Base-by-base conservation (phyloP, 2,797 vertebrate genomes). In the Adelosebastes latens region DNA sequence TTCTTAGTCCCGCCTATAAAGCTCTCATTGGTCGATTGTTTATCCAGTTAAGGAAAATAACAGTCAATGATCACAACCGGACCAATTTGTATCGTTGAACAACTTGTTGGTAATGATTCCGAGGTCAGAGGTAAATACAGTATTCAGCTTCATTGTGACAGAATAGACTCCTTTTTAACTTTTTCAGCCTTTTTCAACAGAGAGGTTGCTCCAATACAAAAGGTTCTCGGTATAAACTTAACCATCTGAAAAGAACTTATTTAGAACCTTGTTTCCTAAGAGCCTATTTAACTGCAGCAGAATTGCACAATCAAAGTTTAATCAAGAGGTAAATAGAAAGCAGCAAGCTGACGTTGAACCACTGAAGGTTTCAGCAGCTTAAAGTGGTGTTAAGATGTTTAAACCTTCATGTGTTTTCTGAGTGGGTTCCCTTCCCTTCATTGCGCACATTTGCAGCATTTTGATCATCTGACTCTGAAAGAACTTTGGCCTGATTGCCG, bases 251-350 rank as follows among this genome's bases (percentile, higher is more conserved):
- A 76, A 73, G 0, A 39, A 24, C 27, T 22, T 0, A 62, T 70
- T 78, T 16, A 49, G 25, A 65, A 69, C 8, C 22, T 1, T 66
- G 64, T 78, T 76, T 79, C 61, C 11, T 46, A 2, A 31, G 46
- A 16, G 66, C 46, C 20, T 79, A 55, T 84, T 77, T 83, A 82
- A 87, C 66, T 60, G 42, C 58, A 55, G 49, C 58, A 74, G 55
- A 77, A 62, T 61, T 66, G 22, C 36, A 65, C 77, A 74, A 87
- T 89, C 81, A 90, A 90, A 80, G 70, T 86, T 83, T 84, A 83
- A 89, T 87, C 68, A 71, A 70, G 67, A 74, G 59, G 61, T 58
- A 78, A 86, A 86, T 46, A 80, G 39, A 71, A 66, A 73, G 68
- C 11, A 42, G 52, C 46, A 55, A 72, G 13, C 31, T 52, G 18